Conservation (phyloP, 2,888 invertebrate species). For the Actias luna region DNA sequence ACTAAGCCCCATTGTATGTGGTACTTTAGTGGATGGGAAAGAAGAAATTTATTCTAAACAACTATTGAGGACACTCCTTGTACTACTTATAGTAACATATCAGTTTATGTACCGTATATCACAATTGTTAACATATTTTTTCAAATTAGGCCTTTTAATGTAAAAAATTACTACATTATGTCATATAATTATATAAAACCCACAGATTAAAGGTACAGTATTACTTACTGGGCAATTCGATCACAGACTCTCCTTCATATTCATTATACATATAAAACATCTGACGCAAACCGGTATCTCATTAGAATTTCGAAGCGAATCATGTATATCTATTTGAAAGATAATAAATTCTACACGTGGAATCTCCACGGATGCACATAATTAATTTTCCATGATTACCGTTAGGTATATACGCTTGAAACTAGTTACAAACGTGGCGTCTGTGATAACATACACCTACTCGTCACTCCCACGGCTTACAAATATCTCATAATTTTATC, state of each 20-base stretch:
- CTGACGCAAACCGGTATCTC: neutral
- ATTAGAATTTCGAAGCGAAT: neutral
- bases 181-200: too few species aligned
- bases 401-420: slow-evolving; percentile 13
- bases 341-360: slow-evolving; percentile 5
- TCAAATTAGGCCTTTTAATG: too few species aligned
- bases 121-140: too few species aligned
- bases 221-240: neutral
- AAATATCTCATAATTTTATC: neutral
- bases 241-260: neutral
- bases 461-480: slow-evolving; percentile 1
- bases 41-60: too few species aligned
- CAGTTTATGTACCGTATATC: too few species aligned
- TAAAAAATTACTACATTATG: too few species aligned
- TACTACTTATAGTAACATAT: too few species aligned
- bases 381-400: slow-evolving; percentile 13
- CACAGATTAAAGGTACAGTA: neutral
- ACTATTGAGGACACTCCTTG: too few species aligned
- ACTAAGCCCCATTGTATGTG: too few species aligned
- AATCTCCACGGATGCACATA: slow-evolving; percentile 7
- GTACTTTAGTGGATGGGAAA: too few species aligned
- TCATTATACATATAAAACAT: neutral
- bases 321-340: neutral
- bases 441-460: neutral
- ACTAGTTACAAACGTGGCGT: neutral